These are phyloP conservation scores for Pelusios castaneus DNA, from an alignment of 2,113 vertebrate species.

Conservation along the genomic window DNA sequence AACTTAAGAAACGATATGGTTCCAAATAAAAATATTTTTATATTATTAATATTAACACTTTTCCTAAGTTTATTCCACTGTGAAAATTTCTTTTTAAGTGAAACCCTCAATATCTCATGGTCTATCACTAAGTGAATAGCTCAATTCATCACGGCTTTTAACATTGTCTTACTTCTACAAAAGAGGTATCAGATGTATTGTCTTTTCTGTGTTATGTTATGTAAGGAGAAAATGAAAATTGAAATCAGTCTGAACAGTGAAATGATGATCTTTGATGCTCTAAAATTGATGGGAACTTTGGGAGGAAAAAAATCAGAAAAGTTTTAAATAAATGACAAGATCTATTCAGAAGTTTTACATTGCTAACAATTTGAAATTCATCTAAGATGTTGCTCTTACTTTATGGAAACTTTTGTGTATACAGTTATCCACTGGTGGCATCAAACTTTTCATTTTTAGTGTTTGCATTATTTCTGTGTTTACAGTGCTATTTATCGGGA, in stretches of 20 bases:
- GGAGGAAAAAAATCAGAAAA: not conserved
- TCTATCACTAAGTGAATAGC: not conserved
- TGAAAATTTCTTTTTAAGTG: not conserved
- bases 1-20: not conserved
- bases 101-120: not conserved
- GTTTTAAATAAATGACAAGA: not conserved
- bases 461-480: not conserved
- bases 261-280: not conserved
- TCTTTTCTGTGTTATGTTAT: slow-evolving; percentile 3
- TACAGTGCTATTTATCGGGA: not conserved
- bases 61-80: not conserved
- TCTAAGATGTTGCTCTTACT: not conserved
- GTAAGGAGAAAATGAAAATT: slow-evolving; percentile 32
- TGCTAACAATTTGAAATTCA: not conserved
- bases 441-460: not conserved
- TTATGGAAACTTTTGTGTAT: not conserved
- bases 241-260: not conserved
- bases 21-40: not conserved
- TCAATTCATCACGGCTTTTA: slow-evolving; percentile 25
- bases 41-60: not conserved
- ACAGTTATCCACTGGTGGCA: not conserved
- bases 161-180: not conserved
- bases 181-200: not conserved
- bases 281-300: not conserved
- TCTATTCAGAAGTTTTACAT: not conserved